These are phyloP conservation scores for Chelonus insularis DNA, from an alignment of 1,140 invertebrate species.

Conservation along the genomic window DNA sequence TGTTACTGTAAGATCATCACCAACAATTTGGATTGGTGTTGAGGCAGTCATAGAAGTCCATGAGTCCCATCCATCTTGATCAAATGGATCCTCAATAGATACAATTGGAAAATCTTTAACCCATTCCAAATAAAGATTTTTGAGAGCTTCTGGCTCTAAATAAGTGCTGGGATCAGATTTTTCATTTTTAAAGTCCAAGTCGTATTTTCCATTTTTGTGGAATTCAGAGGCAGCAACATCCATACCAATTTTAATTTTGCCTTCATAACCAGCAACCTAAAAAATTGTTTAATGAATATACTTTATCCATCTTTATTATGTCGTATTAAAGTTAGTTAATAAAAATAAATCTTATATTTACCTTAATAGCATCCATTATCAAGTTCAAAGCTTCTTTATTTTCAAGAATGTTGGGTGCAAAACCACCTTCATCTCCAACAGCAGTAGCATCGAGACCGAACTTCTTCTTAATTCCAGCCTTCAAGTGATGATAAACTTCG, in stretches of 20 bases:
- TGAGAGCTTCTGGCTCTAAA: conserved; percentile 78
- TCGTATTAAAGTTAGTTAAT: background rate
- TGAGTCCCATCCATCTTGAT: conserved; percentile 96
- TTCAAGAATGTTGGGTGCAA: conserved; percentile 96
- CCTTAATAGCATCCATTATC: conserved; percentile 88
- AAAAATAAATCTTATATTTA: conserved; percentile 69
- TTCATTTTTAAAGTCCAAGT: conserved; percentile 97
- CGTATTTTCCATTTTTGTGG: conserved; percentile 83
- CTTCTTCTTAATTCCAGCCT: conserved; percentile 92
- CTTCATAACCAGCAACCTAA: conserved; percentile 65
- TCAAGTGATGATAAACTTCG: conserved; percentile 96
- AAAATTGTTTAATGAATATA: no score
- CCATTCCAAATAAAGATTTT: conserved; percentile 87
- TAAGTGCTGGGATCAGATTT: conserved; percentile 81
- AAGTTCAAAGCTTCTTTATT: conserved; percentile 92
- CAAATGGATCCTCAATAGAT: conserved; percentile 98
- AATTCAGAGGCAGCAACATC: conserved; percentile 99
- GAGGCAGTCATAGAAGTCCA: conserved; percentile 82
- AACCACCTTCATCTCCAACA: conserved; percentile 99
- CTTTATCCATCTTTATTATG: conserved; percentile 21
- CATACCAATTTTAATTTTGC: conserved; percentile 87
- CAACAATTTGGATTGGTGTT: conserved; percentile 88
- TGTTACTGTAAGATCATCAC: conserved; percentile 96
- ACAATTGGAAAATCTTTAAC: conserved; percentile 94
- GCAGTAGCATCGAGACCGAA: conserved; percentile 95